A percentile compares a stretch with the other conserved stretches of the same genome.
These are phyloP conservation scores for Heliconius melpomene DNA, from an alignment of 1,140 invertebrate genomes.

Conservation along the genomic window DNA sequence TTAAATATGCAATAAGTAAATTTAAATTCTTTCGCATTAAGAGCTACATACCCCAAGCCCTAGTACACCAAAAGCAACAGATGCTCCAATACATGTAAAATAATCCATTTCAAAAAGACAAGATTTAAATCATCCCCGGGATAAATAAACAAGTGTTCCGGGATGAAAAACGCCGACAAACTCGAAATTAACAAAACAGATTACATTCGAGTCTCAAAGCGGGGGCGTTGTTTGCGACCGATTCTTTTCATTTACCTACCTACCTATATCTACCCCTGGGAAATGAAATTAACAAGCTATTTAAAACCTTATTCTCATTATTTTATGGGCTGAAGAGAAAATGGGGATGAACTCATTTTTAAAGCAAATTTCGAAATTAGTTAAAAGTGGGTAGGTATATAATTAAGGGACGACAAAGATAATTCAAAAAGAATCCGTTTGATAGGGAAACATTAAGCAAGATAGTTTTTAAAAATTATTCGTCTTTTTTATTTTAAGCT, in stretches of 20 bases:
- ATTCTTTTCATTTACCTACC: conserved; percentile 65
- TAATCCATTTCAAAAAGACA: conserved; percentile 25
- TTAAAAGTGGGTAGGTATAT: background rate
- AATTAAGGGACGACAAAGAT: conserved; percentile 7
- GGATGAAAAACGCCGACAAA: conserved; percentile 61
- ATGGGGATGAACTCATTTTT: background rate
- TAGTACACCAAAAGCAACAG: background rate
- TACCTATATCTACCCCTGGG: conserved; percentile 12
- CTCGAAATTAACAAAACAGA: conserved; percentile 77
- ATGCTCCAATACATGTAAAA: conserved; percentile 5
- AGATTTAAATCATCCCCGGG: conserved; percentile 15
- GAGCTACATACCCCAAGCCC: background rate
- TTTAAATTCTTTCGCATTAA: no score
- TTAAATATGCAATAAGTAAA: no score
- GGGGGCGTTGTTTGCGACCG: conserved; percentile 57
- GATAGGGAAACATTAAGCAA: no score
- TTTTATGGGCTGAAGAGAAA: background rate
- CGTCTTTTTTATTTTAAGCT: no score
- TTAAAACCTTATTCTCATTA: conserved; percentile 15
- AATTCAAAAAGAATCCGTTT: background rate
- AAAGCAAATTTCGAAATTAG: background rate
- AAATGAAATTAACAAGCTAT: conserved; percentile 13
- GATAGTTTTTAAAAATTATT: no score
- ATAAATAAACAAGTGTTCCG: conserved; percentile 36
- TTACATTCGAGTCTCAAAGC: conserved; percentile 67